Base-by-base conservation (phyloP, 2,113 vertebrate genomes). In the Cephalophus harveyi region DNA sequence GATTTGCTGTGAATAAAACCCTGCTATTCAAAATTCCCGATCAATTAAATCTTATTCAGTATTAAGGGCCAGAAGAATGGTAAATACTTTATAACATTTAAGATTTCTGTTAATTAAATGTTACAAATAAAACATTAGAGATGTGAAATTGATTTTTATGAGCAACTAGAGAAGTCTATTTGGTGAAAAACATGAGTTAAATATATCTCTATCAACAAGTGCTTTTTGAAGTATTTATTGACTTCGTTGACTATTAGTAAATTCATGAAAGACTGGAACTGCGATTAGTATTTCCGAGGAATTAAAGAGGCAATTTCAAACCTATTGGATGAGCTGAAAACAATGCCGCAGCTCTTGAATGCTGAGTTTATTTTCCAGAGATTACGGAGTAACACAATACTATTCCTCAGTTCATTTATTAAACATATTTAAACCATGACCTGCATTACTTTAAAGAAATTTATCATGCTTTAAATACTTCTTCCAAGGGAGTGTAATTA, bases 91-190 rank as follows among this genome's bases (percentile, higher is more conserved):
- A 54, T 88, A 89, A 87, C 6, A 81, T 30, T 96, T 64, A 97
- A 87, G 95, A 64, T 67, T 89, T 74, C 46, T 79, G 17, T 15
- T 96, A 59, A 94, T 84, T 94, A 96, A 60, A 92, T 87, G 36
- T 62, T 95, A 81, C n/a, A 95, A 48, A 94, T 90, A 52, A 23
- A 52, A n/a, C 59, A 76, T 28, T 81, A 84, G 52, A 55, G 30
- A 64, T 87, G 27, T 91, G 48, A 82, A 2, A 27, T 90, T 78
- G 15, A 84, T 36, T 85, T 46, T 89, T 76, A 78, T 2, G 27
- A 88, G 64, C 57, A 94, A 62, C 43, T 78, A 84, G 83, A 91
- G 93, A 95, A 50, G 9, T 3, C 52, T 55, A 55, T 82, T n/a
- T 79, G n/a, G 46, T 64, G 74, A 46, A 81, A 82, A 94, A 64